Base-by-base conservation (phyloP, 2,113 vertebrate genomes). In the Otolemur garnettii region DNA sequence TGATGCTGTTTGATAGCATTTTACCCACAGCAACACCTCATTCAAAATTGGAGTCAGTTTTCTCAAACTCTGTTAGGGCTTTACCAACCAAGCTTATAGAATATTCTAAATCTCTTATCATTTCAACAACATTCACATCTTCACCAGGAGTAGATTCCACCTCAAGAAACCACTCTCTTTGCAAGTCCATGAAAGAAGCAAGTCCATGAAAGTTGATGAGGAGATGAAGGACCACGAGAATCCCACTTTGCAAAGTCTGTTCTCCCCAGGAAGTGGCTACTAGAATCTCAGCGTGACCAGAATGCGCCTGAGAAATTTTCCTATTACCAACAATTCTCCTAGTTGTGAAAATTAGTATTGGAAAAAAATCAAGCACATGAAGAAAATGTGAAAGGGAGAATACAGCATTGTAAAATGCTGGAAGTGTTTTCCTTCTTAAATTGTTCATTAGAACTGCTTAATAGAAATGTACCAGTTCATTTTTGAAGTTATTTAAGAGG, bases 401-500 rank as follows among this genome's bases (percentile, higher is more conserved):
- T 30, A 75, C 62, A 45, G 21, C 19, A 72, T 19, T 33, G 74
- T 53, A 71, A 80, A 92, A 90, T 87, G 53, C 11, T n/a, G 15
- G 9, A 55, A 55, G 24, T 91, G n/a, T 89, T 96, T 87, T 35
- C 26, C 35, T 95, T 92, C 53, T 95, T 81, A 95, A 93, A 81
- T 92, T 97, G 83, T 87, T 97, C 87, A 93, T 87, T 95, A 94
- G 83, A 33, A 38, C 3, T 53, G 7, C 64, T 69, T 92, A 93
- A 90, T 93, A 93, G 78, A 94, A 96, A 95, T 82, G 55, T 72
- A 78, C 83, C 50, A 81, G 80, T 77, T 96, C 78, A 82, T 79
- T 95, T 95, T 69, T 87, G 22, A 92, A 96, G 64, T 97, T 93
- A 95, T 87, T 97, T 97, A 94, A 96, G 87, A 95, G 78, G 64